Percentiles rank a stretch among this genome's conserved stretches.
phyloP scores from a whole-genome alignment of 2,113 vertebrate species.

The Penelope pileata region DNA sequence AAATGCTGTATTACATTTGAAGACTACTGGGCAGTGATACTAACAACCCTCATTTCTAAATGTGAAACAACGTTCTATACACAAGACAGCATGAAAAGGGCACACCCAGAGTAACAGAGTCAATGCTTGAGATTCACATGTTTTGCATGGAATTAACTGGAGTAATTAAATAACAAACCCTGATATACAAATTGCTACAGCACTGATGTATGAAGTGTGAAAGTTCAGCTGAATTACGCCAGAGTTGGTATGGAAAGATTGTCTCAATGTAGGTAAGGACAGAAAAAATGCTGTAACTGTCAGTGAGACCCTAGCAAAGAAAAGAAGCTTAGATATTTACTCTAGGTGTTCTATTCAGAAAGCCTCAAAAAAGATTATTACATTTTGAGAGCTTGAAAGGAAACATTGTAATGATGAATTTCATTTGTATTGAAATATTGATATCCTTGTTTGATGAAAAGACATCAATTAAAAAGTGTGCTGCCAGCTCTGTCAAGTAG shows the following conservation, averaged over 20 bases:
- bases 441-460: background rate
- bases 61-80: background rate
- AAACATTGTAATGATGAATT: background rate
- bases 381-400: background rate
- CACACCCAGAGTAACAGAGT: background rate
- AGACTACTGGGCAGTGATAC: background rate
- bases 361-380: background rate
- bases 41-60: background rate
- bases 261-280: background rate
- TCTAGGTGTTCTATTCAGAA: background rate
- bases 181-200: background rate
- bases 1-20: background rate
- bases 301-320: background rate
- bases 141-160: background rate
- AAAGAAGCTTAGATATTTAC: background rate
- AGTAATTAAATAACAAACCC: background rate
- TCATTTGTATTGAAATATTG: background rate
- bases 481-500: background rate
- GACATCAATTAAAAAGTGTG: background rate
- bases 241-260: background rate
- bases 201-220: background rate
- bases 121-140: background rate
- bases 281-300: background rate
- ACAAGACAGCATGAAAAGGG: background rate
- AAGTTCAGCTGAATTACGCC: background rate